These are phyloP conservation scores for Priocnemis perturbator DNA, from an alignment of 2,888 invertebrate species.

Conservation along the genomic window DNA sequence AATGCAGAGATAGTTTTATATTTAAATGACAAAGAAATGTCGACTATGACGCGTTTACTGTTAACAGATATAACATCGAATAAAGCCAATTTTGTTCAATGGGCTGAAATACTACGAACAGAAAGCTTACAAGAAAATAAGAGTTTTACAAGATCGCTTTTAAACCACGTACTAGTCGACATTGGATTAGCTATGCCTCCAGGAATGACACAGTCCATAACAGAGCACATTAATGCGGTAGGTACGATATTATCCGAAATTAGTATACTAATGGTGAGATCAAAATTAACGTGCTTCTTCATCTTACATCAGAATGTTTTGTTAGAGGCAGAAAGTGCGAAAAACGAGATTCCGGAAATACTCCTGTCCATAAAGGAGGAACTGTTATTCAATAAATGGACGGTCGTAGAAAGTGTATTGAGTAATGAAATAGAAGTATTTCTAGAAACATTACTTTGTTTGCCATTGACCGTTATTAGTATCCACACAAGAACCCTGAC, in stretches of 20 bases:
- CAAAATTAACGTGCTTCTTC: slow-evolving; percentile 6
- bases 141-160: slow-evolving; percentile 50
- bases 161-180: slow-evolving; percentile 47
- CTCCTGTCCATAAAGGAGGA: slow-evolving; percentile 50
- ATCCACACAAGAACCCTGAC: slow-evolving; percentile 50
- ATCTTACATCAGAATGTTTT: slow-evolving; percentile 32
- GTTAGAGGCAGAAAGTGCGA: slow-evolving; percentile 20
- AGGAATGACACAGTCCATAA: slow-evolving; percentile 47
- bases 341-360: slow-evolving; percentile 33
- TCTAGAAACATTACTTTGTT: slow-evolving; percentile 47
- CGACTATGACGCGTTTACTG: slow-evolving; percentile 51
- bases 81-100: slow-evolving; percentile 38
- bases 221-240: slow-evolving; percentile 51
- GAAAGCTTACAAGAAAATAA: slow-evolving; percentile 54
- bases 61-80: slow-evolving; percentile 46
- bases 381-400: slow-evolving; percentile 49
- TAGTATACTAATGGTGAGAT: neutral
- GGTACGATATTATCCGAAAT: slow-evolving; percentile 26
- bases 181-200: slow-evolving; percentile 36
- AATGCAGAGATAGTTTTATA: slow-evolving; percentile 50
- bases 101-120: slow-evolving; percentile 44
- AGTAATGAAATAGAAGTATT: slow-evolving; percentile 32
- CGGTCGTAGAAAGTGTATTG: slow-evolving; percentile 30
- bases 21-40: slow-evolving; percentile 54
- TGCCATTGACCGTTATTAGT: slow-evolving; percentile 57